A percentile compares a stretch with the other conserved stretches of the same genome.
phyloP scores from a whole-genome alignment of 2,113 vertebrate species.

The Colius striatus region DNA sequence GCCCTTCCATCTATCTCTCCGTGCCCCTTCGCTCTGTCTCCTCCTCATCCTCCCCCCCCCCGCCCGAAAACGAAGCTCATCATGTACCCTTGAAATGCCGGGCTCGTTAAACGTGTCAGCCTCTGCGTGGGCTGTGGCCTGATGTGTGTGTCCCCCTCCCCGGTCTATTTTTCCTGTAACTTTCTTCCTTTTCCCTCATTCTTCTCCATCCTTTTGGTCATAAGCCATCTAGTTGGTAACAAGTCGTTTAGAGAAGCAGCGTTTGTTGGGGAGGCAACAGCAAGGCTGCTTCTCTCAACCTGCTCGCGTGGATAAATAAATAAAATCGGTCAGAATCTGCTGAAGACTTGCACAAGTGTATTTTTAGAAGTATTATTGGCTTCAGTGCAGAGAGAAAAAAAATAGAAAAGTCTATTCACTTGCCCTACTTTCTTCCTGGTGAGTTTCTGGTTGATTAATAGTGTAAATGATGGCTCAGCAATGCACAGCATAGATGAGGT shows the following conservation, averaged over 20 bases:
- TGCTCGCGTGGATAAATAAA: neutral
- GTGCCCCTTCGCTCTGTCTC: neutral
- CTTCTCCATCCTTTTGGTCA: neutral
- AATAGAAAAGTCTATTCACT: neutral
- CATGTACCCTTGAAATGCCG: constrained; percentile 33
- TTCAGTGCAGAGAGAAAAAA: neutral
- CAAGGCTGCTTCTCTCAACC: neutral
- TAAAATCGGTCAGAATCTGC: neutral
- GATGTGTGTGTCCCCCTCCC: neutral
- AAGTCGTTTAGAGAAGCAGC: neutral
- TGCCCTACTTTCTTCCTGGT: constrained; percentile 44
- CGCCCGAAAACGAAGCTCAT: neutral
- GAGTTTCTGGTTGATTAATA: constrained; percentile 34
- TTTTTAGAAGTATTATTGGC: constrained; percentile 53
- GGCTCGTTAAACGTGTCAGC: neutral
- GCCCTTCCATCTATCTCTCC: neutral
- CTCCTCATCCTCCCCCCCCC: neutral
- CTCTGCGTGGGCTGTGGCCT: constrained; percentile 8
- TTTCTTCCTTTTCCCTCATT: neutral
- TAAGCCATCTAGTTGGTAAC: neutral
- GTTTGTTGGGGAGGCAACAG: neutral
- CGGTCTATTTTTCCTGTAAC: neutral
- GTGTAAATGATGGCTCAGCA: constrained; percentile 50
- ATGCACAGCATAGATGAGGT: neutral
- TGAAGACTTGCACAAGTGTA: neutral